Conservation (phyloP, 2,888 invertebrate species). For the Zhuqinia jingwanae region DNA sequence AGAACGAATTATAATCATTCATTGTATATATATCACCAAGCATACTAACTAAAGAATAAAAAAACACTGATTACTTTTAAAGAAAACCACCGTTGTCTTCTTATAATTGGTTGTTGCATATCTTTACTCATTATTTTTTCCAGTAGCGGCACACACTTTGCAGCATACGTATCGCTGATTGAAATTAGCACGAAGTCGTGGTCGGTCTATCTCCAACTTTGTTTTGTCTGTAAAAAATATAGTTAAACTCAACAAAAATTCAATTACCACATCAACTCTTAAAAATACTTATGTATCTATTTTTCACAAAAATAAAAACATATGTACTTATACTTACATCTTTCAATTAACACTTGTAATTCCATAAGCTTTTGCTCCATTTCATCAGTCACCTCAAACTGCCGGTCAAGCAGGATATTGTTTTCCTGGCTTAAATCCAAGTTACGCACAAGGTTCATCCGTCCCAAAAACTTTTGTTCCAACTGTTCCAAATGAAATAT, state of each 20-base stretch:
- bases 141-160: neutral
- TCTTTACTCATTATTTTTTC: neutral
- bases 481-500: neutral
- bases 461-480: neutral
- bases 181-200: neutral
- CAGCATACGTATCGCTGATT: neutral
- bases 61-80: neutral
- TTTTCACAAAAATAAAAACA: too few relatives aligned
- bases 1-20: too few relatives aligned
- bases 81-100: too few relatives aligned
- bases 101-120: neutral
- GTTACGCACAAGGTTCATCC: neutral
- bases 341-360: neutral
- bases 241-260: neutral
- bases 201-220: neutral
- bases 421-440: neutral
- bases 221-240: neutral
- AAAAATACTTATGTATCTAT: too few relatives aligned
- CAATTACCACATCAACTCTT: neutral
- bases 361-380: neutral
- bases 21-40: too few relatives aligned
- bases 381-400: neutral
- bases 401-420: neutral
- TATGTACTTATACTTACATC: too few relatives aligned
- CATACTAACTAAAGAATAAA: neutral